Evolutionary conservation across 2,888 invertebrate species (phyloP), one percentile per base, ranked within the genome.

Genomic region (Panorpa germanica): DNA sequence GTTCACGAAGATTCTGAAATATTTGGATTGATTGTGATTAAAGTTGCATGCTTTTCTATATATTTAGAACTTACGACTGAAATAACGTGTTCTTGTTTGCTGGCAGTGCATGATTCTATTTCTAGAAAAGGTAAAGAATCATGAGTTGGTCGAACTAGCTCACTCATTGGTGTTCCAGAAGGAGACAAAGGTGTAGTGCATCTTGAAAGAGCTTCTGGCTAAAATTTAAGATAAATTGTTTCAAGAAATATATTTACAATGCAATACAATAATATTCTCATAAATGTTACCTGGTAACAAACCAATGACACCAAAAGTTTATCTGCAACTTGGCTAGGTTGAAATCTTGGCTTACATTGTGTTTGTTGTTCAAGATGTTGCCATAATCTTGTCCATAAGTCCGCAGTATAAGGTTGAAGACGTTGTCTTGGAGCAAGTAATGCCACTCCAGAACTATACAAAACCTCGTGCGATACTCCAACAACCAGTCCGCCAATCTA

Each of bases 181-280:
- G 83, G 83, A 2, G 83, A 80, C 53, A 82, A 65, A 7, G 85
- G 85, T 13, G 85, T 85, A 41, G 74, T 78, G 44, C 76, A 81
- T 43, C 82, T 69, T 3, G 83, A 83, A 20, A 85, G 50, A 2
- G 82, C 82, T 54, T 85, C 85, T 1, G 85, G 83, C 68, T 72
- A 45, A 20, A 2, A 15, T 23, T 8, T n/a, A 19, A 3, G n/a
- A 6, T 27, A 15, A 13, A 18, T 13, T 34, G 17, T 10, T 10
- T 25, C 4, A 38, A 35, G 28, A 12, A 16, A 24, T 21, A 16
- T 12, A 29, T 30, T 8, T 34, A 18, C 20, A 28, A 14, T 26
- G 20, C 20, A 33, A 28, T 35, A 15, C 11, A 9, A 10, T 19
- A 27, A 31, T 9, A 21, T 9, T 32, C 16, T 7, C 15, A 34